phyloP scores from a whole-genome alignment of 1,140 invertebrate species.

The Steinernema feltiae region DNA sequence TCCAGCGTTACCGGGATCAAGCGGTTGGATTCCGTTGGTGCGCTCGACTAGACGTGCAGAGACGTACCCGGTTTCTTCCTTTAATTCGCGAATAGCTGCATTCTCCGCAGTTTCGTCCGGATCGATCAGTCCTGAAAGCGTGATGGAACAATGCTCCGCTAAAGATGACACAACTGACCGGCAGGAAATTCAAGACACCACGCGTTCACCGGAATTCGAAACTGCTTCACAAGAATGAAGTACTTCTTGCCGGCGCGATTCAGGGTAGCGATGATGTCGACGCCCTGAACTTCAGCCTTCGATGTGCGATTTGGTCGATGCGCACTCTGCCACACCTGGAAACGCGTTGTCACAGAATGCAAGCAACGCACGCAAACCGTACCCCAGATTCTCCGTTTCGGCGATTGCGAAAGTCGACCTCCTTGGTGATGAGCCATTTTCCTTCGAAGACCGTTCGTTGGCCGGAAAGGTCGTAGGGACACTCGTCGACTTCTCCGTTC shows the following conservation, averaged over 20 bases:
- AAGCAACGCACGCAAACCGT: not conserved
- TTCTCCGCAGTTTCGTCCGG: slow-evolving; percentile 30
- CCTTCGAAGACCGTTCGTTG: not conserved
- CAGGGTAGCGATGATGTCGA: slow-evolving; percentile 36
- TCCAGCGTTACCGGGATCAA: too few species aligned
- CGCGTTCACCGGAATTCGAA: slow-evolving; percentile 34
- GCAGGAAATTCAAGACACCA: slow-evolving; percentile 40
- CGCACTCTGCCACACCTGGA: slow-evolving; percentile 35
- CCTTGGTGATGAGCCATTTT: slow-evolving; percentile 18
- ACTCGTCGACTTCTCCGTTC: not conserved
- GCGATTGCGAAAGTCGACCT: not conserved
- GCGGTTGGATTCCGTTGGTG: slow-evolving; percentile 22
- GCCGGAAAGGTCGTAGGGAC: not conserved
- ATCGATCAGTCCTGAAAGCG: slow-evolving; percentile 35
- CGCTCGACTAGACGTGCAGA: slow-evolving; percentile 17
- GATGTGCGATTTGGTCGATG: slow-evolving; percentile 22
- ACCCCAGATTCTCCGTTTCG: slow-evolving; percentile 10
- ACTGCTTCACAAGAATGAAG: slow-evolving; percentile 40
- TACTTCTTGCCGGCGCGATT: slow-evolving; percentile 27
- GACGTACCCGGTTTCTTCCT: slow-evolving; percentile 41
- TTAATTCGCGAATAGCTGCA: slow-evolving; percentile 35
- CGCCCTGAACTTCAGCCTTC: slow-evolving; percentile 25
- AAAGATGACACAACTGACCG: slow-evolving; percentile 16
- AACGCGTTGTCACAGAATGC: not conserved
- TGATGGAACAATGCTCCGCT: not conserved